Percentiles rank a stretch among this genome's conserved stretches.
Conservation (phyloP, 1,140 invertebrate species). For the Chelonus insularis region DNA sequence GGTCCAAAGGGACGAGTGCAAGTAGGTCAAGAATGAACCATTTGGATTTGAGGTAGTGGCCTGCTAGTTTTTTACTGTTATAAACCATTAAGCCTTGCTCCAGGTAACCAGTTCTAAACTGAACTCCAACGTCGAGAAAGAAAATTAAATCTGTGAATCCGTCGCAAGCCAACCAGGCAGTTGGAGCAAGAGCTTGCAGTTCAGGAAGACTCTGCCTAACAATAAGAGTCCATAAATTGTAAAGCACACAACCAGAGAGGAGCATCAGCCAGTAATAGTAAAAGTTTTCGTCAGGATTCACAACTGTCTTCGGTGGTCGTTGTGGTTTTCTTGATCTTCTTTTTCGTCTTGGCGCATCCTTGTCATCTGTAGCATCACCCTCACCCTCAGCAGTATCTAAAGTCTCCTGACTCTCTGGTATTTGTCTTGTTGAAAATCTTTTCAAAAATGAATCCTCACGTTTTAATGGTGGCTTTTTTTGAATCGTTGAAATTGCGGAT, state of each 20-base stretch:
- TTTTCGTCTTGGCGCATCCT: slow-evolving; percentile 60
- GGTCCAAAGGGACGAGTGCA: slow-evolving; percentile 82
- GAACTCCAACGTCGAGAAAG: slow-evolving; percentile 83
- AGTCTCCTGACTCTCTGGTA: slow-evolving; percentile 83
- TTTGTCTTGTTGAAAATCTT: slow-evolving; percentile 89
- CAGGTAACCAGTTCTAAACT: slow-evolving; percentile 92
- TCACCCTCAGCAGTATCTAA: slow-evolving; percentile 65
- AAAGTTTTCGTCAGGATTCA: slow-evolving; percentile 94
- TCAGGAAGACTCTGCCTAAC: slow-evolving; percentile 93
- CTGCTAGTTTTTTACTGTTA: slow-evolving; percentile 84
- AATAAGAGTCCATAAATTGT: slow-evolving; percentile 95
- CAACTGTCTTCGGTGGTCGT: slow-evolving; percentile 76
- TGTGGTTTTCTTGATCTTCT: slow-evolving; percentile 66
- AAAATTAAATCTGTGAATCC: slow-evolving; percentile 84
- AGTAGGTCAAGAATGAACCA: slow-evolving; percentile 85
- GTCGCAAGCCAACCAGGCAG: slow-evolving; percentile 81
- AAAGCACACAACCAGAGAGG: slow-evolving; percentile 85
- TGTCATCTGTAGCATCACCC: slow-evolving; percentile 65
- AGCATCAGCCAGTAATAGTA: slow-evolving; percentile 95
- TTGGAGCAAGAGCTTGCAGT: slow-evolving; percentile 70
- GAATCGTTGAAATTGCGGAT: slow-evolving; percentile 72
- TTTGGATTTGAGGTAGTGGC: slow-evolving; percentile 84
- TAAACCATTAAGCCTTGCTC: slow-evolving; percentile 94
- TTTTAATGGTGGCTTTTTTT: slow-evolving; percentile 80
- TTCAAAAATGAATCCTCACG: slow-evolving; percentile 94